Conservation (phyloP, 2,113 vertebrate genomes). For the Lagopus leucura region DNA sequence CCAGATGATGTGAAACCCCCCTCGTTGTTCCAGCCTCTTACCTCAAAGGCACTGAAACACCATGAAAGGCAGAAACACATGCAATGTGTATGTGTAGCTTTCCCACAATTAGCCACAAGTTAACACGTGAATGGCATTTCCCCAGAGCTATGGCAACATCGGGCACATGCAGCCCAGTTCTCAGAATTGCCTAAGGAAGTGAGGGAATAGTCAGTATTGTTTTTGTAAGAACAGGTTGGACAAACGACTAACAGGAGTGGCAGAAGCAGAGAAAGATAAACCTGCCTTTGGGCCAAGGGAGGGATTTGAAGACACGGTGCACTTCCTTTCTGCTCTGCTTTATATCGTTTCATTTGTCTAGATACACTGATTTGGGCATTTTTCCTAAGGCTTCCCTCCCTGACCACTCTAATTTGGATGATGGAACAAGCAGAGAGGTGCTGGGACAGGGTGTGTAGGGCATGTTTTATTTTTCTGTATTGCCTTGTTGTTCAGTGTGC, state of each 20-base stretch:
- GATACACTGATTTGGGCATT: neutral
- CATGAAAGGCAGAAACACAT: neutral
- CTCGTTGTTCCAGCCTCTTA: neutral
- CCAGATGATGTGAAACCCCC: neutral
- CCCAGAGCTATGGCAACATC: neutral
- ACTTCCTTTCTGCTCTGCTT: neutral
- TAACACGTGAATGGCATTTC: neutral
- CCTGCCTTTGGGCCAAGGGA: neutral
- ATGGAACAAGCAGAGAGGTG: neutral
- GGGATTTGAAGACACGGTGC: neutral
- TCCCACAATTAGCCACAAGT: neutral
- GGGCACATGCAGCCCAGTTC: neutral
- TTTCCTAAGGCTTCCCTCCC: neutral
- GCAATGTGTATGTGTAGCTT: fast-evolving
- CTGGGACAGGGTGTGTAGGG: neutral
- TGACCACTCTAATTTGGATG: neutral
- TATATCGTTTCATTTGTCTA: neutral
- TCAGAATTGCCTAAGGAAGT: neutral
- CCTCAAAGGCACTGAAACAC: neutral
- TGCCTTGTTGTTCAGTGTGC: neutral
- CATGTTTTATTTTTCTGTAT: neutral
- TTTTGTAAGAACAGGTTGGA: conserved; percentile 21
- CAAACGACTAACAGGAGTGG: neutral
- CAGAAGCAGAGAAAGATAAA: conserved; percentile 5
- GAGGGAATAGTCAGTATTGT: fast-evolving